Evolutionary conservation across 1,140 invertebrate species (phyloP), one percentile per base, ranked within the genome.

Genomic region (Hestina assimilis): DNA sequence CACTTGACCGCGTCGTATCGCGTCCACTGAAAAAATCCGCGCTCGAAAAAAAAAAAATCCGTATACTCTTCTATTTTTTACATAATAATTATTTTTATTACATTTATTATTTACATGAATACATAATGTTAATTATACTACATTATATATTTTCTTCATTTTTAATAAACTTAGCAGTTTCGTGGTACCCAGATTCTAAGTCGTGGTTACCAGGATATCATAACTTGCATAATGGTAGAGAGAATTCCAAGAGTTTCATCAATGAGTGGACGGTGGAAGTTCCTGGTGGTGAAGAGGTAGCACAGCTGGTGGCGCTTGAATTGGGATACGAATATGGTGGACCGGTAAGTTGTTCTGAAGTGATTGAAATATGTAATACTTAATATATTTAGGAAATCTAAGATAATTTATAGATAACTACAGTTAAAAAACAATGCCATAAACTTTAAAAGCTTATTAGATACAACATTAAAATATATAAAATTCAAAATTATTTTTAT

Each of bases 201-300:
- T 35, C 38, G 20, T 21, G 17, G 38, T 42, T 48, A 41, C 11
- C 31, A 19, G 79, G 77, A 21, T 67, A 69, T 11, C 69, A 83
- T 73, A 61, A 71, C 28, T 63, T 73, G 7, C 85, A 89, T 48
- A 76, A 75, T 46, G 87, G 81, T 24, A 31, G 58, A 42, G 80
- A 89, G 59, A 54, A 71, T 3, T 63, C 69, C 4, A 76, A 79
- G 19, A 60, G 68, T 9, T 91, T 85, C 55, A 74, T 82, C 15
- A 89, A 91, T 55, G 91, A 92, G 69, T 93, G 92, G 92, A 87
- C 90, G 1, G 91, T 92, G 23, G 79, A 90, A 59, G 74, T 93
- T 14, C 76, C 80, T 1, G 90, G 91, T 11, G 91, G 90, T 19
- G 80, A 78, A 20, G 79, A 89, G 21, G 73, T 86, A 0, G 91